A percentile compares a stretch with the other conserved stretches of the same genome.
Evolutionary conservation across 30 jellyfish, hydroid and myxozoan species (phyloP).

Genomic region (Catostylus mosaicus): DNA sequence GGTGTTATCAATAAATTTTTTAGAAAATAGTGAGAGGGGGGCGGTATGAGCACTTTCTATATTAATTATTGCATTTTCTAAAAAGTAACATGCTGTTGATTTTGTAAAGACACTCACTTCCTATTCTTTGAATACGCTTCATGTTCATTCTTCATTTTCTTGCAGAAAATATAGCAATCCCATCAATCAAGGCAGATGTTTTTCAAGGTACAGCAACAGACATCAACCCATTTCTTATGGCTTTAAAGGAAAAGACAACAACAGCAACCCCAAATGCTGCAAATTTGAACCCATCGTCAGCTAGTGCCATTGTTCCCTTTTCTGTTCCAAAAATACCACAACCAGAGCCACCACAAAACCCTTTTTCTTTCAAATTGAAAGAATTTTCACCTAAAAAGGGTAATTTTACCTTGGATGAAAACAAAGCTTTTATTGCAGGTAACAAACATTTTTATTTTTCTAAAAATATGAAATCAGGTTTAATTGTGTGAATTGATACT

Average conservation of each 20-base stretch:
- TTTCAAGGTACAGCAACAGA: not conserved
- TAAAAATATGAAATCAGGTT: too few species aligned
- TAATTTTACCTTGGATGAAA: too few species aligned
- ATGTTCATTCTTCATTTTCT: not conserved
- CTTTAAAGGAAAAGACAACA: not conserved
- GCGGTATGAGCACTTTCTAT: too few species aligned
- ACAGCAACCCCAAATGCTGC: not conserved
- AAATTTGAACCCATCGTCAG: not conserved
- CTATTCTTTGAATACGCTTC: too few species aligned
- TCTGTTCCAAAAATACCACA: not conserved
- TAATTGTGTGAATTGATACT: too few species aligned
- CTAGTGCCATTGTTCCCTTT: not conserved
- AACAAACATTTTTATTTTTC: too few species aligned
- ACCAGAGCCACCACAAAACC: not conserved
- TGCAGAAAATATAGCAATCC: not conserved
- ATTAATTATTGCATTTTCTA: too few species aligned
- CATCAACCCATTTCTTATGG: constrained; percentile 33
- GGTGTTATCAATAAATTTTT: too few species aligned
- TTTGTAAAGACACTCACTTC: too few species aligned
- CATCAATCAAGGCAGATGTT: not conserved
- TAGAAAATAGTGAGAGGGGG: too few species aligned
- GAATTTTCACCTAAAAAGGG: not conserved
- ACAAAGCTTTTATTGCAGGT: too few species aligned
- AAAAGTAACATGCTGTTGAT: too few species aligned
- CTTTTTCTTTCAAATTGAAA: not conserved